Base-by-base conservation (phyloP, 1,140 invertebrate genomes). In the Riptortus pedestris region DNA sequence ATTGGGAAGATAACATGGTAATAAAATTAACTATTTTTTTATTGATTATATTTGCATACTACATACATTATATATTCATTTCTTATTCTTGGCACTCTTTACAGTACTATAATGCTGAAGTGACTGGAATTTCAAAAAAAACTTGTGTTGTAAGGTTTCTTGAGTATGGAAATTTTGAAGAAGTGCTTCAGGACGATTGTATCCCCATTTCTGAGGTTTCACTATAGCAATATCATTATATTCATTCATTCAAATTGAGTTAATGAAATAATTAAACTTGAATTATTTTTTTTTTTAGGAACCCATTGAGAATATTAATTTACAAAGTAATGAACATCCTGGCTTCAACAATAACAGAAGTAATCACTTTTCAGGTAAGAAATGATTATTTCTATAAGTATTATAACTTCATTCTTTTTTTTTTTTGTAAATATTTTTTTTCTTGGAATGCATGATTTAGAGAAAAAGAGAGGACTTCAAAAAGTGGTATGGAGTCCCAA, bases 1-100 rank as follows among this genome's bases (percentile, higher is more conserved):
- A 93, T 75, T 93, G 91, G 90, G 90, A 93, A 76, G 91, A 94
- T 77, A 85, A 88, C 70, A 84, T 83, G 77, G 89, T 92, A 74
- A 77, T 47, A 20, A 38, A 27, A 57, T 57, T 27, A 24, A 11
- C 18, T 2, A 1, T 26, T 22, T 26, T 57, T 26, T 16, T 7
- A 52, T 27, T 57, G 2, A 24, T 26, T 57, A 12, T 57, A 1
- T 47, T 45, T 45, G n/a, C n/a, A n/a, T n/a, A n/a, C n/a, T n/a
- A n/a, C n/a, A n/a, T n/a, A n/a, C n/a, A n/a, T n/a, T n/a, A n/a
- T n/a, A n/a, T n/a, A n/a, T n/a, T n/a, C n/a, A n/a, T n/a, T n/a
- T n/a, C n/a, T n/a, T n/a, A n/a, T n/a, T n/a, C n/a, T n/a, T n/a
- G n/a, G n/a, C n/a, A n/a, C n/a, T n/a, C 5, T 69, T 82, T 80